These are phyloP conservation scores for Aphodius sticticus DNA, from an alignment of 2,888 invertebrate genomes.

Conservation along the genomic window DNA sequence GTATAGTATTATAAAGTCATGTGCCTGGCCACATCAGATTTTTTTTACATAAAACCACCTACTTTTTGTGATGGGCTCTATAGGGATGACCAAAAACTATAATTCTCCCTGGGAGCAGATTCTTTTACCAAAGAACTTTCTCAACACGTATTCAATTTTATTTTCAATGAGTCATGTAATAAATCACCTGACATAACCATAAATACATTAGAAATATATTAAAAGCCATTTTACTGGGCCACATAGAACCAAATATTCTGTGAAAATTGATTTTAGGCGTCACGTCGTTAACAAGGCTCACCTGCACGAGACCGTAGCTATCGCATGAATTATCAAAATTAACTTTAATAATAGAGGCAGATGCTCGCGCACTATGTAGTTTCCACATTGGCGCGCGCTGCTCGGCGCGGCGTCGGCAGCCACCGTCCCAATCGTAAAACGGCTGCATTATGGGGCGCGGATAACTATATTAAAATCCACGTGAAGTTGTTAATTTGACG, in stretches of 20 bases:
- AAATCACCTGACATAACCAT: not conserved
- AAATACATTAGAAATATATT: not conserved
- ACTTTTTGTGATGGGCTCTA: no score
- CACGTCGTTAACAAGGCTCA: not conserved
- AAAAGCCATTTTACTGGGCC: not conserved
- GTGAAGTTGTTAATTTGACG: slow-evolving; percentile 4
- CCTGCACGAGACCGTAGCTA: not conserved
- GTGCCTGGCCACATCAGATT: no score
- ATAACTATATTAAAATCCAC: slow-evolving; percentile 4
- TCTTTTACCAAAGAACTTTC: not conserved
- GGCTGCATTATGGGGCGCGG: not conserved
- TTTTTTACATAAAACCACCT: no score
- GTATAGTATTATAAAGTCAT: no score
- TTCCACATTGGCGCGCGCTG: not conserved
- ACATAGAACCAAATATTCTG: not conserved
- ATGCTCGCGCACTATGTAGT: not conserved
- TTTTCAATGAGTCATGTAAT: not conserved
- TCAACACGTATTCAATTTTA: not conserved
- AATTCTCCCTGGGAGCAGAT: not conserved
- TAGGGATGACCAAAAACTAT: not conserved
- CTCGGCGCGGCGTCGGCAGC: not conserved
- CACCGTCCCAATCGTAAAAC: slow-evolving; percentile 4
- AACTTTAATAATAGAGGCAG: slow-evolving; percentile 4
- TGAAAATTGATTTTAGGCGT: not conserved
- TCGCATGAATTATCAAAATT: not conserved